Conservation (phyloP, 2,113 vertebrate genomes). For the Odontesthes bonariensis region DNA sequence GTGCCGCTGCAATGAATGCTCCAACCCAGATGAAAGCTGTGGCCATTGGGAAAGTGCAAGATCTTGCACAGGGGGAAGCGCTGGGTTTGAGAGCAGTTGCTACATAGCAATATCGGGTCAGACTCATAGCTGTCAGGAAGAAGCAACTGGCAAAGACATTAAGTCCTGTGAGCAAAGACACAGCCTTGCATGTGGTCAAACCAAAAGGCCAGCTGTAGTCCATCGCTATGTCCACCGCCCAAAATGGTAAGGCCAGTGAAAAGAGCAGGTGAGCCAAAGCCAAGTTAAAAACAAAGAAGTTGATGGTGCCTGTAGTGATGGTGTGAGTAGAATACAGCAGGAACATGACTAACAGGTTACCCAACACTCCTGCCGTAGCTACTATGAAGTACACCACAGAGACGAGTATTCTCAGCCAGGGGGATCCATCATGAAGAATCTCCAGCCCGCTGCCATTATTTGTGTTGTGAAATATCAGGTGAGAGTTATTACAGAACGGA, state of each 20-base stretch:
- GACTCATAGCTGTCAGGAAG: constrained; percentile 82
- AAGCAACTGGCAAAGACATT: constrained; percentile 82
- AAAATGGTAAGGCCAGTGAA: constrained; percentile 81
- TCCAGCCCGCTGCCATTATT: constrained; percentile 39
- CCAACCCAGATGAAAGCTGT: constrained; percentile 76
- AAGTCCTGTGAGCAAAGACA: constrained; percentile 77
- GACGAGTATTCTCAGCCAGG: constrained; percentile 69
- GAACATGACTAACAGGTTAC: constrained; percentile 81
- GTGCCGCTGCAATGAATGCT: constrained; percentile 69
- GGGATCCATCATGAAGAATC: constrained; percentile 52
- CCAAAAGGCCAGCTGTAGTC: constrained; percentile 86
- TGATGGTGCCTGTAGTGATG: constrained; percentile 76
- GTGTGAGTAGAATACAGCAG: constrained; percentile 77
- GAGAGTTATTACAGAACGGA: constrained; percentile 59
- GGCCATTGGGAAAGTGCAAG: constrained; percentile 52
- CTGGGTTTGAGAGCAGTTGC: constrained; percentile 75
- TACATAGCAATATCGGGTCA: constrained; percentile 81
- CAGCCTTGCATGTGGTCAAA: constrained; percentile 76
- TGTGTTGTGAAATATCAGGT: constrained; percentile 43
- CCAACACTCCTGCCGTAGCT: constrained; percentile 75
- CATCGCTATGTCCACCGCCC: constrained; percentile 79
- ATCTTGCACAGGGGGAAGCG: constrained; percentile 31
- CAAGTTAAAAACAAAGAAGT: constrained; percentile 82
- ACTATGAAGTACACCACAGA: constrained; percentile 79
- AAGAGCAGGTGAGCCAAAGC: constrained; percentile 81